Evolutionary conservation across 2,113 vertebrate species (phyloP).

Genomic region (Acanthisitta chloris): DNA sequence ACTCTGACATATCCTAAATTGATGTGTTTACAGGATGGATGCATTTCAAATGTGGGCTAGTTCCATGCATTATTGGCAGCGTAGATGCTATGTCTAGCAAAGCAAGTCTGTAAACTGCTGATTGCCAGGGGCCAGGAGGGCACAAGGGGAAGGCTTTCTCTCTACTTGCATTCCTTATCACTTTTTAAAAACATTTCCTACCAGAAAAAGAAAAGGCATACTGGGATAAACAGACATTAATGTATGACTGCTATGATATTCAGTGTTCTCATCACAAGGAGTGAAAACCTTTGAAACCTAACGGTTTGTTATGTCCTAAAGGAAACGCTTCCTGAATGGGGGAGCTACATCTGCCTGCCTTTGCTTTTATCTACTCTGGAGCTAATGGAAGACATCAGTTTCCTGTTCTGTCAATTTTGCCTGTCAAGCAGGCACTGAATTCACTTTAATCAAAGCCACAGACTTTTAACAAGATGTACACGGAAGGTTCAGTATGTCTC

Average conservation of each 20-base stretch:
- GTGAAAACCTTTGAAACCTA: constrained; percentile 9
- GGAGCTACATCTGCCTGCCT: background rate
- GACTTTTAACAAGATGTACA: background rate
- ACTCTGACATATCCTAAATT: background rate
- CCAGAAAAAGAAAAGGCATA: background rate
- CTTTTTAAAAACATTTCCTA: background rate
- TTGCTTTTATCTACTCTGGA: constrained; percentile 10
- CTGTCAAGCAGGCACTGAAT: background rate
- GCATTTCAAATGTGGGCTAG: background rate
- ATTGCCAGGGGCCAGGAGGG: background rate
- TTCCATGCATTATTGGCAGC: background rate
- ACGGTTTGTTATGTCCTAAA: background rate
- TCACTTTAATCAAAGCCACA: constrained; percentile 35
- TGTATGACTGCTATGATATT: background rate
- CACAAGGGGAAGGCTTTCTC: background rate
- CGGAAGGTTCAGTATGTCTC: background rate
- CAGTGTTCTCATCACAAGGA: background rate
- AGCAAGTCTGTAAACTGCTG: background rate
- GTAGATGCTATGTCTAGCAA: background rate
- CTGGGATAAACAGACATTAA: background rate
- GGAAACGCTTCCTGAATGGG: background rate
- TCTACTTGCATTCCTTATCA: background rate
- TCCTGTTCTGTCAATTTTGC: constrained; percentile 36
- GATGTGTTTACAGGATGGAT: background rate
- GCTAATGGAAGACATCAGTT: constrained; percentile 19